Evolutionary conservation across 2,797 vertebrate genomes (phyloP).

Genomic region (Hippopotamyrus pictus): DNA sequence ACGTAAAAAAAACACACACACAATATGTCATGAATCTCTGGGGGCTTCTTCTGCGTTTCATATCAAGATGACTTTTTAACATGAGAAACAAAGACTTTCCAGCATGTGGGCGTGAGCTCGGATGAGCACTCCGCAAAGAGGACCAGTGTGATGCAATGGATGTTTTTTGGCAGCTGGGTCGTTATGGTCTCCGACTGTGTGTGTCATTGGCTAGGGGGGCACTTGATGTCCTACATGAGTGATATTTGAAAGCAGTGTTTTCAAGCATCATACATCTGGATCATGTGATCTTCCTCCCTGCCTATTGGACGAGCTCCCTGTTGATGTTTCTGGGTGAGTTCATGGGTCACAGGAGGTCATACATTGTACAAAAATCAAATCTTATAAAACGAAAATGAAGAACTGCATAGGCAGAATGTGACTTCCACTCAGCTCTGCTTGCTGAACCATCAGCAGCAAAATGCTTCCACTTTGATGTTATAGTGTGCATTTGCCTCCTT

Average conservation of each 20-base stretch:
- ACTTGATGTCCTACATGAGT: slow-evolving; percentile 28
- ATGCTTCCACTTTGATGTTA: not conserved
- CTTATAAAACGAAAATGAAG: not conserved
- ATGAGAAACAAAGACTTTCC: not conserved
- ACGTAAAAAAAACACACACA: not conserved
- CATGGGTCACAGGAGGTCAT: not conserved
- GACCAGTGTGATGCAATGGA: slow-evolving; percentile 44
- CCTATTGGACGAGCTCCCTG: not conserved
- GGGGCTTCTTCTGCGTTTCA: not conserved
- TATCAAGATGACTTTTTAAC: not conserved
- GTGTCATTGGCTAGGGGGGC: slow-evolving; percentile 36
- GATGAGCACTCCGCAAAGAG: slow-evolving; percentile 14
- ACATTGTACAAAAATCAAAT: not conserved
- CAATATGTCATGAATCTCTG: not conserved
- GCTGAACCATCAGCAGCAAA: not conserved
- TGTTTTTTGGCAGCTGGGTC: slow-evolving; percentile 52
- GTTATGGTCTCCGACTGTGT: slow-evolving; percentile 31
- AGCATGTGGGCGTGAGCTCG: too few relatives aligned
- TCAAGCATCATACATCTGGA: slow-evolving; percentile 44
- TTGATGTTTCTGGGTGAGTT: not conserved
- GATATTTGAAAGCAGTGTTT: slow-evolving; percentile 36
- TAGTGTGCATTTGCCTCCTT: not conserved
- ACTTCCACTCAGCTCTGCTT: not conserved
- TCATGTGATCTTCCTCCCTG: slow-evolving; percentile 29
- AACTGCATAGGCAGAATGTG: not conserved